Evolutionary conservation across 2,797 vertebrate species (phyloP).

Genomic region (Coilia nasus): DNA sequence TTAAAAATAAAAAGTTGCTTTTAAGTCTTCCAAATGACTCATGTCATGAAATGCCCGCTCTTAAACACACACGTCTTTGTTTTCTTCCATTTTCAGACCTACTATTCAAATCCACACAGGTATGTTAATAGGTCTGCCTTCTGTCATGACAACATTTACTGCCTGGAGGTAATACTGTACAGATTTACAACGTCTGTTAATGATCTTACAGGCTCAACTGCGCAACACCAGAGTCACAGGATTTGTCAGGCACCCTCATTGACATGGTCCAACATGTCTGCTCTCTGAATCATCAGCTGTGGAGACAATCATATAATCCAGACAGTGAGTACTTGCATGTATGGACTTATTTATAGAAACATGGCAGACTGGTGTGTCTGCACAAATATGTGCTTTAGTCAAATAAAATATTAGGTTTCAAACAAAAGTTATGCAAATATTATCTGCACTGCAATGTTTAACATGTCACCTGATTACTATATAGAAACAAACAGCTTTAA

Average conservation of each 20-base stretch:
- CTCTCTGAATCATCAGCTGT: not conserved
- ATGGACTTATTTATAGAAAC: not conserved
- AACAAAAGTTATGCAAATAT: not conserved
- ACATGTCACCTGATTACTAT: not conserved
- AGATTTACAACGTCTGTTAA: not conserved
- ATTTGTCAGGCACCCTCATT: not conserved
- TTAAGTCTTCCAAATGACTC: not conserved
- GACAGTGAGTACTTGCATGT: not conserved
- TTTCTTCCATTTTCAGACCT: not conserved
- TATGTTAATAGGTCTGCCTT: not conserved
- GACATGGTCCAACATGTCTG: not conserved
- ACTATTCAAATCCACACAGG: conserved; percentile 11
- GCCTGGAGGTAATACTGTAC: not conserved
- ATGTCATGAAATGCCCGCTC: not conserved
- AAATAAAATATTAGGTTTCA: too few relatives aligned
- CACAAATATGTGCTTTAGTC: not conserved
- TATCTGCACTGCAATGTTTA: not conserved
- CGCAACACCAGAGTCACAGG: not conserved
- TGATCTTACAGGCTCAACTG: conserved; percentile 8
- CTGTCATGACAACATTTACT: not conserved
- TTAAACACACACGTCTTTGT: not conserved
- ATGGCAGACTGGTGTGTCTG: not conserved
- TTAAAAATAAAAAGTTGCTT: not conserved
- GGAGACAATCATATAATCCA: not conserved
- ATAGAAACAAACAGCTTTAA: too few relatives aligned